Evolutionary conservation across 1,140 invertebrate species (phyloP), one percentile per base, ranked within the genome.

Genomic region (Drosophila orena): DNA sequence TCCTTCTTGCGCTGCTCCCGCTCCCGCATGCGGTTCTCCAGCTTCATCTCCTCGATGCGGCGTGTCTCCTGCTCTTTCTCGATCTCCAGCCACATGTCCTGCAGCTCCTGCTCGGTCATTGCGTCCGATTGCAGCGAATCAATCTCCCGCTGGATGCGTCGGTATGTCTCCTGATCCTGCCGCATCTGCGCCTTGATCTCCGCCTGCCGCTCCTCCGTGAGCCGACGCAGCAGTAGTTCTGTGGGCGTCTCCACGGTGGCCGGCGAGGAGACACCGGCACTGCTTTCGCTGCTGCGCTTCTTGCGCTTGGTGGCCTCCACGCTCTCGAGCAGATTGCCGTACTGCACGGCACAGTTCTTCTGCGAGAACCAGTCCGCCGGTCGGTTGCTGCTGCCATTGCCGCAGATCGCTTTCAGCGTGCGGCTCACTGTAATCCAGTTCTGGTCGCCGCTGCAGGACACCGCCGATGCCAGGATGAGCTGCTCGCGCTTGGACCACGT

Each of bases 341-440:
- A 99, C 86, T 98, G 98, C 0, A 96, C 94, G 1, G 97, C 97
- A 94, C 98, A 98, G 77, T 97, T 96, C 92, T 97, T 98, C 86
- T 97, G 96, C 0, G 97, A 97, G 92, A 97, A 98, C 91, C 97
- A 98, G 91, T 98, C 97, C 0, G 93, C 80, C 2, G 97, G 97
- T 49, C 90, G 74, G 4, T 44, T 58, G 38, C 62, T 64, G 55
- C 94, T 94, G 79, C 44, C 44, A 20, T 44, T 47, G 47, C 98
- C 97, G 53, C 95, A 94, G 80, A 95, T 95, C 62, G 93, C 95
- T 93, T 95, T 97, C 77, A 95, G 94, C 61, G 93, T 95, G 68
- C 97, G 93, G 37, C 97, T 97, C 0, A 99, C 97, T 1, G 96
- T 96, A 91, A 97, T 97, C 97, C 97, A 98, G 92, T 98, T 98